Evolutionary conservation across 2,113 vertebrate species (phyloP).

Genomic region (Phalacrocorax pelagicus): DNA sequence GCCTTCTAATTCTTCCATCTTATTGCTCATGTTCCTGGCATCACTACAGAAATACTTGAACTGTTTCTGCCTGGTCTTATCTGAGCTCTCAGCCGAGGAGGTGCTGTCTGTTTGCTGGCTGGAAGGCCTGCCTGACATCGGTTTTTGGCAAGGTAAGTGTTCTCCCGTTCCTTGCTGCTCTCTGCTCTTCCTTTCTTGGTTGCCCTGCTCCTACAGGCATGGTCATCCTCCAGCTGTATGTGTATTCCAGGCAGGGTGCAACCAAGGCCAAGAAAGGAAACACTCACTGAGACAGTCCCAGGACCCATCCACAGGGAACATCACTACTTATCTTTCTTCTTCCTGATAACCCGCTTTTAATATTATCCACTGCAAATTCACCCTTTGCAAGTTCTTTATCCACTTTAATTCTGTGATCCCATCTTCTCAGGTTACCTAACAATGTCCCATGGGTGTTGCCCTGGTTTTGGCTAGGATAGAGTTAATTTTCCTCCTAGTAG

Average conservation of each 20-base stretch:
- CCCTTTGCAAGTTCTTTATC: slow-evolving; percentile 36
- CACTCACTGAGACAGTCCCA: neutral
- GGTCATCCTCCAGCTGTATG: neutral
- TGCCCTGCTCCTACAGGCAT: neutral
- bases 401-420: slow-evolving; percentile 45
- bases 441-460: slow-evolving; percentile 39
- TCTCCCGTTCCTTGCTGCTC: neutral
- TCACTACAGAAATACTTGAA: slow-evolving; percentile 39
- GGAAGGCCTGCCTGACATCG: slow-evolving; percentile 6
- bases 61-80: slow-evolving; percentile 59
- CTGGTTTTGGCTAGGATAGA: no score
- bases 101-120: slow-evolving; percentile 37
- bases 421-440: slow-evolving; percentile 51
- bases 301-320: neutral
- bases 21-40: slow-evolving; percentile 62
- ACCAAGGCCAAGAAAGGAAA: slow-evolving; percentile 33
- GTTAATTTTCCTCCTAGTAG: no score
- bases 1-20: slow-evolving; percentile 55
- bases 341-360: slow-evolving; percentile 23
- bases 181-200: slow-evolving; percentile 65
- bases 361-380: slow-evolving; percentile 38
- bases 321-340: neutral
- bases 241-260: slow-evolving; percentile 19
- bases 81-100: slow-evolving; percentile 45
- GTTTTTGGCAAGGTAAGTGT: slow-evolving; percentile 17